These are phyloP conservation scores for Spodoptera littoralis DNA, from an alignment of 2,888 invertebrate genomes.

Conservation along the genomic window DNA sequence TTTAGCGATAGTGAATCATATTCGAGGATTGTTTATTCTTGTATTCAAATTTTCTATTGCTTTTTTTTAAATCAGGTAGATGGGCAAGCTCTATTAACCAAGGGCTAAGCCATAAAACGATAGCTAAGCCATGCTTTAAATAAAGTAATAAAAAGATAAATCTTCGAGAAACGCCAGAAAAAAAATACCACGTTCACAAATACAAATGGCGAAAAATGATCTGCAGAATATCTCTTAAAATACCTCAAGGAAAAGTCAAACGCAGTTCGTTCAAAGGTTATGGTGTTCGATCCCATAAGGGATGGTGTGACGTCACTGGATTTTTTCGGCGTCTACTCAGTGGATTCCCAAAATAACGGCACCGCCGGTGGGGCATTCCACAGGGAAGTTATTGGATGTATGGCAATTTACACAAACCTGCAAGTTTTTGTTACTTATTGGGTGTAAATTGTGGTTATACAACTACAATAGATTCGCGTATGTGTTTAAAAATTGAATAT, in stretches of 20 bases:
- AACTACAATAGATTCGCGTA: not conserved
- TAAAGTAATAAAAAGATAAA: too few species aligned
- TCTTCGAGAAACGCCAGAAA: slow-evolving; percentile 1
- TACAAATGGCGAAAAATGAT: not conserved
- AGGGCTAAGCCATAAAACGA: too few species aligned
- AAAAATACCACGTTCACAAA: not conserved
- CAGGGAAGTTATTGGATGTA: slow-evolving; percentile 25
- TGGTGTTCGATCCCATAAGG: slow-evolving; percentile 48
- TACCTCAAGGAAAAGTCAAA: slow-evolving; percentile 37
- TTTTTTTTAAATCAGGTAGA: slow-evolving; percentile 34
- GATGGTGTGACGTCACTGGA: slow-evolving; percentile 63
- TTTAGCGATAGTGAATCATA: slow-evolving; percentile 49
- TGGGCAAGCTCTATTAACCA: too few species aligned
- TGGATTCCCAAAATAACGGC: slow-evolving; percentile 54
- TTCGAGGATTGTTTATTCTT: slow-evolving; percentile 55
- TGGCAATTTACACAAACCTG: slow-evolving; percentile 24
- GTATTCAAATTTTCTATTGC: slow-evolving; percentile 43
- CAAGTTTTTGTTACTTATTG: slow-evolving; percentile 26
- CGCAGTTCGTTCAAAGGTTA: slow-evolving; percentile 48
- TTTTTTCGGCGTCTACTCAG: slow-evolving; percentile 42
- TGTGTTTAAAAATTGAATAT: too few species aligned
- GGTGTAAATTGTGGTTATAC: not conserved
- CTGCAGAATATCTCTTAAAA: slow-evolving; percentile 9
- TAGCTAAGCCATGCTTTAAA: too few species aligned
- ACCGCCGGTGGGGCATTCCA: slow-evolving; percentile 32